Conservation (phyloP, 1,140 invertebrate genomes). For the Uloborus diversus region DNA sequence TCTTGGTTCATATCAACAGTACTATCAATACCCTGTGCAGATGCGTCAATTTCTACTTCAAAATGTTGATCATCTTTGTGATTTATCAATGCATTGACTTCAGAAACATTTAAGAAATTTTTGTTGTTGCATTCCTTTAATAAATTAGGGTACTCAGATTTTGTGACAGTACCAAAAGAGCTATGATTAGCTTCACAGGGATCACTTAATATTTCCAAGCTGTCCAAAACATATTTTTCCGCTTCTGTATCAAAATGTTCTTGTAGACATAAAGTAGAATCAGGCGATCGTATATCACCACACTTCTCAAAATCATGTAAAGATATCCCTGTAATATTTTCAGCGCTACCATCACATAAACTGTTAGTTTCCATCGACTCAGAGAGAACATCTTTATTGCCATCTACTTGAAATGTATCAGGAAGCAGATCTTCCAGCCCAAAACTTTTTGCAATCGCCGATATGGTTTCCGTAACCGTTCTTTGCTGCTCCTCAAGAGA, state of each 20-base stretch:
- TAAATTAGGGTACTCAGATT: too few relatives aligned
- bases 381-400: conserved; percentile 15
- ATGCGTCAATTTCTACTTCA: neutral
- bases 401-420: conserved; percentile 33
- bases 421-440: conserved; percentile 37
- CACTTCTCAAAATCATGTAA: conserved; percentile 45
- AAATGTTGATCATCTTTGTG: neutral
- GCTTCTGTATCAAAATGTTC: conserved; percentile 17
- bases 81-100: too few relatives aligned
- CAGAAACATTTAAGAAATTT: too few relatives aligned
- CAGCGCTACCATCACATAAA: neutral
- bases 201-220: conserved; percentile 23
- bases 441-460: conserved; percentile 39
- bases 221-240: conserved; percentile 5
- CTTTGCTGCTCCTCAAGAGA: conserved; percentile 23
- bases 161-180: too few relatives aligned
- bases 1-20: too few relatives aligned
- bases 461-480: conserved; percentile 35
- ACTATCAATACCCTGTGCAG: too few relatives aligned
- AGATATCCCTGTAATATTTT: conserved; percentile 24
- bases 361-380: neutral
- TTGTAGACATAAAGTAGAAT: conserved; percentile 19
- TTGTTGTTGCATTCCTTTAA: too few relatives aligned
- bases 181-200: too few relatives aligned
- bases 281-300: conserved; percentile 11